Base-by-base conservation (phyloP, 2,888 invertebrate genomes). In the Luperina nickerlii region DNA sequence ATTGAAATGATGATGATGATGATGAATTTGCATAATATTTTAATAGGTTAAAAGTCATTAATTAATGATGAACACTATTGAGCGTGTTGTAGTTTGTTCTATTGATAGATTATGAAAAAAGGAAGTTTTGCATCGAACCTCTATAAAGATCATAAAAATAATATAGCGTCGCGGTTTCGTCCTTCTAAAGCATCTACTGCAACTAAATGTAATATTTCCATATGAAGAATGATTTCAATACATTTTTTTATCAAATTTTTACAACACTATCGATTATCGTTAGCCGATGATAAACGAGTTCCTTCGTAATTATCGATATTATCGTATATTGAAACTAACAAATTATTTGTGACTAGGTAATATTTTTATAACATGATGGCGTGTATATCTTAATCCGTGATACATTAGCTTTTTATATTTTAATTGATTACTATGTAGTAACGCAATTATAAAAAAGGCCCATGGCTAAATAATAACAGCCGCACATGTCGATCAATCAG, bases 261-360 rank as follows among this genome's bases (percentile, higher is more conserved):
- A 78, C 60, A 48, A 48, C n/a, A 13, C 32, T 18, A 18, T 51
- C 54, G 69, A 86, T 83, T 75, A 70, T 62, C 42, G 15, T 60
- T 82, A 87, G 86, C 84, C 45, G 78, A 78, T 81, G 78, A 85
- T 67, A 79, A 73, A 76, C 51, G 54, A 68, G 38, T 66, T 74
- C 60, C 70, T 77, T 84, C 63, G 63, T 81, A 79, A 77, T 83
- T 82, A 77, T 48, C 24, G 74, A 87, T 60, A 75, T 42, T 83
- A 87, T 89, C 84, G n/a, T 38, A 48, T 51, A 72, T 42, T 66
- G 20, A 71, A 45, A 83, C 42, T 70, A 84, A 11, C 66, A 57
- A 77, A 81, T 74, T 66, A 72, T 63, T 71, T 38, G 48, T 87
- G 89, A 79, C 72, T 73, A 74, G 42, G 71, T 42, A 9, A 38